These are phyloP conservation scores for Peromyscus polionotus DNA, from an alignment of 2,113 vertebrate genomes.

Conservation along the genomic window DNA sequence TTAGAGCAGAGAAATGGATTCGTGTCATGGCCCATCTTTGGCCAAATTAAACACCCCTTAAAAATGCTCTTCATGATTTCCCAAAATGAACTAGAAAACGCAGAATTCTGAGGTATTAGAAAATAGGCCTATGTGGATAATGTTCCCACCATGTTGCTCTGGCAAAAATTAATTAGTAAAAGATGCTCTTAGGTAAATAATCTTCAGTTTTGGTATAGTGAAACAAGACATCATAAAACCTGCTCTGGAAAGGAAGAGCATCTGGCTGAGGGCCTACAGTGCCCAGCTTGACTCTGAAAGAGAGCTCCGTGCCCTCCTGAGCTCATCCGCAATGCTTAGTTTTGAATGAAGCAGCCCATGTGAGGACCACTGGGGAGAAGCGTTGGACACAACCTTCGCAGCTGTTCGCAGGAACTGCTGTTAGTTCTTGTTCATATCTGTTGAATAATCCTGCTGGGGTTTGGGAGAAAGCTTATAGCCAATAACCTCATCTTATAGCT, in stretches of 20 bases:
- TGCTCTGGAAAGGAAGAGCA: background rate
- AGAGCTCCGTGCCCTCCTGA: background rate
- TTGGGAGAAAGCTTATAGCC: constrained; percentile 54
- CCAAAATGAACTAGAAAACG: background rate
- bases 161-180: background rate
- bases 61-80: background rate
- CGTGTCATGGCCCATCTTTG: background rate
- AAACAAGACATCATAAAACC: constrained; percentile 6
- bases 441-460: constrained; percentile 53
- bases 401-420: constrained; percentile 37
- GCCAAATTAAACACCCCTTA: constrained; percentile 14
- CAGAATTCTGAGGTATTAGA: background rate
- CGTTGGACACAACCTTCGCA: background rate
- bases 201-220: background rate
- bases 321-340: background rate
- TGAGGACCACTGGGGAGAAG: constrained; percentile 10
- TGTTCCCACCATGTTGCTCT: background rate
- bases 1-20: background rate
- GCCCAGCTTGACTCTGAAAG: background rate
- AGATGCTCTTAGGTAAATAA: background rate
- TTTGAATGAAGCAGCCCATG: constrained; percentile 32
- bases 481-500: constrained; percentile 1
- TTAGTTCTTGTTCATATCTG: constrained; percentile 60
- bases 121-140: background rate
- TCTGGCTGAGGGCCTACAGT: background rate